phyloP scores from a whole-genome alignment of 2,797 vertebrate genomes.

The Cottoperca gobio region DNA sequence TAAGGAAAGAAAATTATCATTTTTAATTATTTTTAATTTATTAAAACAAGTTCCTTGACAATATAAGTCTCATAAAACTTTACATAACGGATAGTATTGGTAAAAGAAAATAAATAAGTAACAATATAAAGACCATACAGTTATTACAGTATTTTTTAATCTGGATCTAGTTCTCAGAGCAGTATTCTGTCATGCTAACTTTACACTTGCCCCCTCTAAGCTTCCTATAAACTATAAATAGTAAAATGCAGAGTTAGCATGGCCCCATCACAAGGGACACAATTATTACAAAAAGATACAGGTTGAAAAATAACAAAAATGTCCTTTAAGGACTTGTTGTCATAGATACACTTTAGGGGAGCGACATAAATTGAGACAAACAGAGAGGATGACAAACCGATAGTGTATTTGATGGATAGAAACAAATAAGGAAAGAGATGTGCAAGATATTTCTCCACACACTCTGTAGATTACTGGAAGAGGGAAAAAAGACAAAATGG shows the following conservation, averaged over 20 bases:
- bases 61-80: no score
- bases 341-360: neutral
- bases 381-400: slow-evolving; percentile 4
- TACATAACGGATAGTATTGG: no score
- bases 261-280: no score
- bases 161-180: neutral
- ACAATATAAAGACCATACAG: no score
- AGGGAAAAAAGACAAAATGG: slow-evolving; percentile 51
- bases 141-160: neutral
- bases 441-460: slow-evolving; percentile 19
- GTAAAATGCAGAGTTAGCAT: no score
- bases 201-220: neutral
- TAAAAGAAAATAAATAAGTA: no score
- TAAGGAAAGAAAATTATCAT: neutral
- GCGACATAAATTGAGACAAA: neutral
- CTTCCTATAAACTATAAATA: no score
- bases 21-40: no score
- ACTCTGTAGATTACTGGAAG: slow-evolving; percentile 37
- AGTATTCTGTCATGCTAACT: no score
- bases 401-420: neutral
- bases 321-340: neutral
- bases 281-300: neutral
- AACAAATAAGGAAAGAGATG: slow-evolving; percentile 27
- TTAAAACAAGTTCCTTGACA: no score
- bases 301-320: neutral